Percentiles rank a stretch among this genome's conserved stretches.
These are phyloP conservation scores for Heliconius hewitsoni DNA, from an alignment of 1,140 invertebrate species.

Conservation along the genomic window DNA sequence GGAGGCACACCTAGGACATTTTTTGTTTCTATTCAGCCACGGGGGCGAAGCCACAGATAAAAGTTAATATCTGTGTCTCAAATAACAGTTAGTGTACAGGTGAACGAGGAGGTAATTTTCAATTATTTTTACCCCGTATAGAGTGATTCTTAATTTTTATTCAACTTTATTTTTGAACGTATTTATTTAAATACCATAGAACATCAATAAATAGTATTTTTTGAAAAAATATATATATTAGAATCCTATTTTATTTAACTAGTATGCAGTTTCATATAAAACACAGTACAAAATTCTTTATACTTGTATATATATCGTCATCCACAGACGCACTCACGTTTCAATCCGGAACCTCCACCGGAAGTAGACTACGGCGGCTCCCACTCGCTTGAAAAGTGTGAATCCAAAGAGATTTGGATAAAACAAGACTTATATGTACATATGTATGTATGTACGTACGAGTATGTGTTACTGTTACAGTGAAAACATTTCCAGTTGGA, in stretches of 20 bases:
- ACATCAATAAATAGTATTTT: no score
- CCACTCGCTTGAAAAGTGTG: slow-evolving; percentile 1
- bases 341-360: slow-evolving; percentile 8
- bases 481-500: background rate
- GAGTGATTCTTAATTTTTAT: no score
- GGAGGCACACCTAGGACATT: no score
- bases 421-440: background rate
- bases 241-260: background rate
- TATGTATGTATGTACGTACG: background rate
- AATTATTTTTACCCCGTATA: no score
- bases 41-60: no score
- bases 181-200: no score
- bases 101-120: no score
- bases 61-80: no score
- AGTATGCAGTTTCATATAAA: background rate
- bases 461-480: background rate
- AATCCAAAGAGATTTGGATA: slow-evolving; percentile 14
- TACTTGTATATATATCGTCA: background rate
- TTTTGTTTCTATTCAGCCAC: no score
- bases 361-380: slow-evolving; percentile 7
- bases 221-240: no score
- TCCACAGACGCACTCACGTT: background rate
- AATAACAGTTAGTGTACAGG: no score
- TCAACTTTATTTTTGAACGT: no score
- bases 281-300: background rate